phyloP scores from a whole-genome alignment of 2,113 vertebrate genomes.

The Myiozetetes cayanensis region DNA sequence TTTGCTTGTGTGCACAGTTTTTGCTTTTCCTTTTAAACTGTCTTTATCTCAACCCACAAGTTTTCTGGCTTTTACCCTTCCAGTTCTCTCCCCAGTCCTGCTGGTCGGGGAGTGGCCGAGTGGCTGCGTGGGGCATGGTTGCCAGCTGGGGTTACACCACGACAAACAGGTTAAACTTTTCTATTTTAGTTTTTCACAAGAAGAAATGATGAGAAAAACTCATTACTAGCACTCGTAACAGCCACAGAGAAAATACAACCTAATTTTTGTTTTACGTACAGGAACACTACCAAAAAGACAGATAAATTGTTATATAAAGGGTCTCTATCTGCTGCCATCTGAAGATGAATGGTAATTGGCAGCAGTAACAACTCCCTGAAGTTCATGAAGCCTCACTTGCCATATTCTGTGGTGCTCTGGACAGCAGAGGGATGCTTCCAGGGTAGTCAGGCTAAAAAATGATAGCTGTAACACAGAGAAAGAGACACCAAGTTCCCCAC shows the following conservation, averaged over 20 bases:
- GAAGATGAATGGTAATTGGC: not conserved
- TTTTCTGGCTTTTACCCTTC: not conserved
- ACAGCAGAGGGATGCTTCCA: not conserved
- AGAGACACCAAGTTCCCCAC: not conserved
- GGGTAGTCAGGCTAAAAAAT: not conserved
- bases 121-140: not conserved
- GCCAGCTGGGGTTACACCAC: not conserved
- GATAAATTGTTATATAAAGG: accelerated
- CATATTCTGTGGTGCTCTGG: not conserved
- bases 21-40: not conserved
- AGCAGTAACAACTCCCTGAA: not conserved
- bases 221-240: accelerated
- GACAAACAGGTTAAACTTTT: not conserved
- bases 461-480: not conserved
- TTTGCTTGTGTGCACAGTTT: not conserved
- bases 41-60: not conserved
- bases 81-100: not conserved
- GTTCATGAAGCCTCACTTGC: not conserved
- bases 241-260: not conserved
- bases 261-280: accelerated
- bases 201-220: not conserved
- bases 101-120: not conserved
- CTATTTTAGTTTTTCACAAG: not conserved
- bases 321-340: not conserved
- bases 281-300: not conserved